Evolutionary conservation across 1,140 invertebrate genomes (phyloP).

Genomic region (Caenorhabditis latens): DNA sequence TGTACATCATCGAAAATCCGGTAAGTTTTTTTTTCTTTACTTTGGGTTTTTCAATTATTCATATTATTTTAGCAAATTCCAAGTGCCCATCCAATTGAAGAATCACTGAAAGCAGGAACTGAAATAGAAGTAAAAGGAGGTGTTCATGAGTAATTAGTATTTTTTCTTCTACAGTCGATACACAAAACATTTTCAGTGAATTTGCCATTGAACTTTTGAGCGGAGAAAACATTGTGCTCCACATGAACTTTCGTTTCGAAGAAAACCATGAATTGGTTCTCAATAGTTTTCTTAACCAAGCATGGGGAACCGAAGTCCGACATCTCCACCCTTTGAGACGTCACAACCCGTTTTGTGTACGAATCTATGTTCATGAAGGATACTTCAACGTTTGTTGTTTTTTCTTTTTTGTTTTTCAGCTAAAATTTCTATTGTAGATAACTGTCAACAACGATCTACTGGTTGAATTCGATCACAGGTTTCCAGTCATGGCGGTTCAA

Average conservation of each 20-base stretch:
- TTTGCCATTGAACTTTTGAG: conserved; percentile 26
- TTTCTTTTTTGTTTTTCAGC: not conserved
- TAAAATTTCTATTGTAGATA: not conserved
- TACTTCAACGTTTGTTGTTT: conserved; percentile 8
- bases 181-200: not conserved
- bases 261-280: not conserved
- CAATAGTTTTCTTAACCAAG: conserved; percentile 2
- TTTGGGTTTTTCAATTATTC: not conserved
- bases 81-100: not conserved
- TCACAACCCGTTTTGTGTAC: not conserved
- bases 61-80: not conserved
- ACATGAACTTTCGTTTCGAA: not conserved
- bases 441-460: conserved; percentile 36
- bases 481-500: conserved; percentile 9
- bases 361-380: conserved; percentile 41
- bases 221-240: not conserved
- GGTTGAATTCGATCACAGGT: conserved; percentile 19
- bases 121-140: conserved; percentile 15
- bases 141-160: not conserved
- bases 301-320: not conserved
- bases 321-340: not conserved
- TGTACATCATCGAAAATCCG: conserved; percentile 9
- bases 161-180: not conserved
- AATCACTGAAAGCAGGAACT: not conserved
- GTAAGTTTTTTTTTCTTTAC: not conserved